phyloP scores from a whole-genome alignment of 2,888 invertebrate genomes.

The Chrysina gloriosa region DNA sequence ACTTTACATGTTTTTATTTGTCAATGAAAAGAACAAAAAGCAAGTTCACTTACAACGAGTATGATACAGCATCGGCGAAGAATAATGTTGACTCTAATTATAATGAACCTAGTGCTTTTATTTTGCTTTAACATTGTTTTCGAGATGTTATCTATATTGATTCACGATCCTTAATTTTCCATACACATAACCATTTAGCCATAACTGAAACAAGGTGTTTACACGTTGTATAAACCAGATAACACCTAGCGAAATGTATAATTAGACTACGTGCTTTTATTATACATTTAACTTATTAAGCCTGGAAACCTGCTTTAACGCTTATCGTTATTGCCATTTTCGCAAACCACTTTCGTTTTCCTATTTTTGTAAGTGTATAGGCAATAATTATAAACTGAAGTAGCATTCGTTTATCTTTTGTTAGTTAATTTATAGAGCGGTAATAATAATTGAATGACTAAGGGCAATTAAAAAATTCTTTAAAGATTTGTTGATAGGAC shows the following conservation, averaged over 20 bases:
- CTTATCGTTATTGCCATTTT: conserved; percentile 9
- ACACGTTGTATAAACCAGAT: conserved; percentile 39
- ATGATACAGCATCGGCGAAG: conserved; percentile 9
- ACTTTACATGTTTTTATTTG: background rate
- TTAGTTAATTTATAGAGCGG: no score
- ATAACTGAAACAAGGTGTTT: conserved; percentile 40
- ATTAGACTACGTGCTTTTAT: conserved; percentile 21
- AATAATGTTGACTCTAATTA: conserved; percentile 44
- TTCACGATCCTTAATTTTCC: conserved; percentile 47
- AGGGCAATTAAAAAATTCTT: no score
- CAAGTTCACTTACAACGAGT: conserved; percentile 8
- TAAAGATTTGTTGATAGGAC: no score
- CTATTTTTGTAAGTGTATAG: no score
- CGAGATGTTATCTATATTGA: conserved; percentile 45
- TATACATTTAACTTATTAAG: conserved; percentile 23
- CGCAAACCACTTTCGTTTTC: background rate
- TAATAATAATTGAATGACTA: no score
- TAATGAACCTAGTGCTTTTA: conserved; percentile 51
- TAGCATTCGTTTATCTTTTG: no score
- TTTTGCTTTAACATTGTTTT: conserved; percentile 51
- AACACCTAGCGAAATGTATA: conserved; percentile 36
- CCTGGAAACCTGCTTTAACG: background rate
- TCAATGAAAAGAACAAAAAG: conserved; percentile 2
- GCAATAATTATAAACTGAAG: no score
- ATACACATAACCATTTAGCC: conserved; percentile 43